Base-by-base conservation (phyloP, 2,113 vertebrate species). In the Catharus minimus region DNA sequence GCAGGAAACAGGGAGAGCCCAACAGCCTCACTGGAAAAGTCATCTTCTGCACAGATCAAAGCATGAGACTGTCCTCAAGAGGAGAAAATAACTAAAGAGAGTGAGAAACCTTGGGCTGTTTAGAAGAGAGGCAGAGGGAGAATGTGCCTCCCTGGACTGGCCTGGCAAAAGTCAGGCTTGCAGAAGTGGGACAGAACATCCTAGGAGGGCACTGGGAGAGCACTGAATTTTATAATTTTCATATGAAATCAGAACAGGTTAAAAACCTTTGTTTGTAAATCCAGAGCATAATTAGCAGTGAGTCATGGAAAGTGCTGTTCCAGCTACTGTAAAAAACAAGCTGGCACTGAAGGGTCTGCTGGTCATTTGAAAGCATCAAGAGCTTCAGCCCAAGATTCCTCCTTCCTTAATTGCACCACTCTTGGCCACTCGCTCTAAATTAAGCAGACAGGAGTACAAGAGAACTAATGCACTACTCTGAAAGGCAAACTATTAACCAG, bases 371-470 rank as follows among this genome's bases (percentile, higher is more conserved):
- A 94, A 88, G 72, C 32, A 2, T 33, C 0, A 0, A 67, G 86
- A 93, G 86, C 76, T 91, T 57, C 86, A 83, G 76, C 88, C 68
- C 53, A 65, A 94, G 90, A 88, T 75, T 88, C 49, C 41, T 93
- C 23, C 57, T 86, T 77, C 73, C 80, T 90, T 93, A 95, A 95
- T 90, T 95, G 88, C 79, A 93, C 72, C 65, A 75, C 66, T 95
- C 52, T 71, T 1, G 10, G 86, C 57, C 90, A 86, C 77, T 94
- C 2, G 1, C 65, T 92, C 46, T 72, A 82, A 93, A 92, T 95
- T 78, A 94, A 90, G 88, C 57, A 27, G 90, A 58, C 65, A 36
- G 88, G 80, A 95, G 55, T 53, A 92, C 73, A 84, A 84, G 86
- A 78, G 83, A 88, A 75, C 60, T 90, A 91, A 94, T 78, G 94